Base-by-base conservation (phyloP, 1,140 invertebrate species). In the Brachystomella parvula region DNA sequence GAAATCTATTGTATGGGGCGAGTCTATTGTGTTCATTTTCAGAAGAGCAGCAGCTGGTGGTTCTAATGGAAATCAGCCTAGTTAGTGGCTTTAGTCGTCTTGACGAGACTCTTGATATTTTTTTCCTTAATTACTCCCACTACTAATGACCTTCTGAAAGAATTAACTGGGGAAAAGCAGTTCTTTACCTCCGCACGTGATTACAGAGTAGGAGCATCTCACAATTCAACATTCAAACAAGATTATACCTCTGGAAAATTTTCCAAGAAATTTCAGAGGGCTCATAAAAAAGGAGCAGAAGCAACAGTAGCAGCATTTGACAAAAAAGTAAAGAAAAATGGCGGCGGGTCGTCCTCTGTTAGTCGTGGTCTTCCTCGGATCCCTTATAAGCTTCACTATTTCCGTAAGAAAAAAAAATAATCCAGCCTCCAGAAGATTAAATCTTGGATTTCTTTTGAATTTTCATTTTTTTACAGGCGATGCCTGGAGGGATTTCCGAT, bases 401-500 rank as follows among this genome's bases (percentile, higher is more conserved):
- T 6, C 29, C 17, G 15, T 9, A 26, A 12, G 9, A 26, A 35
- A 32, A 32, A 9, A 60, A 60, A 12, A 9, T 32, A 31, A 60
- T 15, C 21, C 44, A 47, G 21, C 21, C 21, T 15, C 21, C 44
- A 15, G 21, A 15, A 47, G 53, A 56, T 56, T 56, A 56, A 28
- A 24, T 28, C 26, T 9, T 21, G n/a, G n/a, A n/a, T n/a, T 12
- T 44, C n/a, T n/a, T 12, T 44, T 44, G 9, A 12, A 59, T 12
- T 59, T 31, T 24, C 6, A 15, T 29, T 35, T 62, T 9, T 62
- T 29, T 62, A 9, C 28, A 62, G 60, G 44, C 15, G 30, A 62
- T 21, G 60, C 60, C 60, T 9, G 60, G 60, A 3, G 60, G 60
- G 44, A 62, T 62, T 19, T 21, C 33, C 9, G 60, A 62, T 29